These are phyloP conservation scores for Agonum fuliginosum DNA, from an alignment of 2,888 invertebrate species.

Conservation along the genomic window DNA sequence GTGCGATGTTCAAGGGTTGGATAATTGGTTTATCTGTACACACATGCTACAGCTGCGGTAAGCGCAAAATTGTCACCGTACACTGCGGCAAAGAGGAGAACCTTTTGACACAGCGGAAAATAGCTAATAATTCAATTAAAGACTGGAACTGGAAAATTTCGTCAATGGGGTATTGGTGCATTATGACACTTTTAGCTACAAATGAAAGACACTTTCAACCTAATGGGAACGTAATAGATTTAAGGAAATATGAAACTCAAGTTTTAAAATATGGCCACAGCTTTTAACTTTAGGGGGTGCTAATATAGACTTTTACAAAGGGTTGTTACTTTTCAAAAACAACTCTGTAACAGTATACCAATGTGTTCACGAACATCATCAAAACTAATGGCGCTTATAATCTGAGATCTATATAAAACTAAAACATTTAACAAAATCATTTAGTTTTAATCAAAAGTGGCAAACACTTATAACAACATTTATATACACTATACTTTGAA, in stretches of 20 bases:
- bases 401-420: no score
- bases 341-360: no score
- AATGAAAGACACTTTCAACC: neutral
- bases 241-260: slow-evolving; percentile 31
- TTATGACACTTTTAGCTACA: slow-evolving; percentile 15
- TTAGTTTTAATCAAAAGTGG: no score
- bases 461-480: no score
- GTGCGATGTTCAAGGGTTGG: slow-evolving; percentile 65
- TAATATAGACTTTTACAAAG: neutral
- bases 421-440: no score
- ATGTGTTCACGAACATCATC: no score
- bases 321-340: no score
- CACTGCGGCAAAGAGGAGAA: neutral
- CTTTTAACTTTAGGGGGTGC: slow-evolving; percentile 10
- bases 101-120: slow-evolving; percentile 37
- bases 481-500: no score
- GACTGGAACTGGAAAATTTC: slow-evolving; percentile 5
- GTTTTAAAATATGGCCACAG: slow-evolving; percentile 35
- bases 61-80: slow-evolving; percentile 38
- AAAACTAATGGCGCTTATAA: no score
- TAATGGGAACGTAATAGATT: slow-evolving; percentile 24
- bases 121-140: slow-evolving; percentile 38
- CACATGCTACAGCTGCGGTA: slow-evolving; percentile 40
- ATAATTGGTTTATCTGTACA: slow-evolving; percentile 67
- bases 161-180: slow-evolving; percentile 25